Evolutionary conservation across 2,797 vertebrate species (phyloP).

Genomic region (Macrochelys suwanniensis): DNA sequence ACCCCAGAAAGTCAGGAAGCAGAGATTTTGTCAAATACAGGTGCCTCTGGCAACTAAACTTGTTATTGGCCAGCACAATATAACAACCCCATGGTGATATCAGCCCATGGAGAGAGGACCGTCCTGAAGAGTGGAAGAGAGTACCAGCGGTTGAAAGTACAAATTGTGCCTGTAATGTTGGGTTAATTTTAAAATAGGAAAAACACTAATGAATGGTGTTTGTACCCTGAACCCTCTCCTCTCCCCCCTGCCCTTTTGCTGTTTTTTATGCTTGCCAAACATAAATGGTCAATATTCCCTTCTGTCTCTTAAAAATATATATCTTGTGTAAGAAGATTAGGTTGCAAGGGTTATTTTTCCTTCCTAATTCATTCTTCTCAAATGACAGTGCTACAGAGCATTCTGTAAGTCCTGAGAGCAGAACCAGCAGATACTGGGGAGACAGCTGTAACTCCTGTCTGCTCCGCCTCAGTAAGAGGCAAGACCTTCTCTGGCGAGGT

Average conservation of each 20-base stretch:
- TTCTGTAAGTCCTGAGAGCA: rapidly evolving
- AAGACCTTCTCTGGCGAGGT: neutral
- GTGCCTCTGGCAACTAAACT: conserved; percentile 56
- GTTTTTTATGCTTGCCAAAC: neutral
- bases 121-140: neutral
- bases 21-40: conserved; percentile 66
- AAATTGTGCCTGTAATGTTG: neutral
- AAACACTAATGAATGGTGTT: neutral
- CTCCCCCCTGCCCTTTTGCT: no score
- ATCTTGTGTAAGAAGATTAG: neutral
- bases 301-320: neutral
- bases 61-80: neutral
- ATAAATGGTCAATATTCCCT: neutral
- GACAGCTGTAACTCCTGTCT: neutral
- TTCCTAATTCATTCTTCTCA: neutral
- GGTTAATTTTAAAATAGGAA: conserved; percentile 34
- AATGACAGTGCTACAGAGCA: rapidly evolving
- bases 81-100: neutral
- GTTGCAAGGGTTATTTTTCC: neutral
- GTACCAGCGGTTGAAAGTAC: neutral
- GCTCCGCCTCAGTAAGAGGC: rapidly evolving
- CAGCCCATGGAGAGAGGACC: neutral
- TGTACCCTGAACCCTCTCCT: neutral
- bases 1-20: conserved; percentile 60
- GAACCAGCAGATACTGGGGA: rapidly evolving